A percentile compares a stretch with the other conserved stretches of the same genome.
These are phyloP conservation scores for Drosophila kikkawai DNA, from an alignment of 1,140 invertebrate species.

Conservation along the genomic window DNA sequence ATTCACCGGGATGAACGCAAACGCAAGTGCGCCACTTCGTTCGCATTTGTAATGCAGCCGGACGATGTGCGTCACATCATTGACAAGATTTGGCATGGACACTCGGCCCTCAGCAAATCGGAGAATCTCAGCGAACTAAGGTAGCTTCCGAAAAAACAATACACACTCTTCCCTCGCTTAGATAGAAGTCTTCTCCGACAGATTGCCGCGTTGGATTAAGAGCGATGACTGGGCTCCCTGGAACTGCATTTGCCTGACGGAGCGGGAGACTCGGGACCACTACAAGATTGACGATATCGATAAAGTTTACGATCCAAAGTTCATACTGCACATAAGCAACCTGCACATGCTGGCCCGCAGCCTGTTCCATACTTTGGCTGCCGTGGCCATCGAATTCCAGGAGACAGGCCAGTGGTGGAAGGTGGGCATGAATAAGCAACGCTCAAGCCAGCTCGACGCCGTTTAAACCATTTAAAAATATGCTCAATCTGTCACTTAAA, in stretches of 20 bases:
- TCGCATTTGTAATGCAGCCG: slow-evolving; percentile 87
- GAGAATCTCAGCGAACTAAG: slow-evolving; percentile 86
- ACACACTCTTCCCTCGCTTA: neutral
- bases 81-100: slow-evolving; percentile 88
- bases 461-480: slow-evolving; percentile 18
- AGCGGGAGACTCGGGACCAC: slow-evolving; percentile 87
- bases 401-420: slow-evolving; percentile 82
- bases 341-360: slow-evolving; percentile 76
- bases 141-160: slow-evolving; percentile 6
- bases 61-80: slow-evolving; percentile 87
- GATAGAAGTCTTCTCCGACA: neutral
- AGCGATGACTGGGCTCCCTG: slow-evolving; percentile 88
- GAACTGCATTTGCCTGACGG: slow-evolving; percentile 88
- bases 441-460: slow-evolving; percentile 57
- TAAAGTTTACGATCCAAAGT: slow-evolving; percentile 85
- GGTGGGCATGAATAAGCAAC: slow-evolving; percentile 81
- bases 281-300: slow-evolving; percentile 84
- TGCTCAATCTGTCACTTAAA: neutral
- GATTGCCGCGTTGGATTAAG: slow-evolving; percentile 86
- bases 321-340: slow-evolving; percentile 76
- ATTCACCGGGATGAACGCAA: slow-evolving; percentile 87
- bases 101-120: slow-evolving; percentile 87
- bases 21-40: slow-evolving; percentile 85
- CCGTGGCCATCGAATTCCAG: slow-evolving; percentile 74
- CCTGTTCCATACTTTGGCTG: slow-evolving; percentile 75